Conservation (phyloP, 2,888 invertebrate species). For the Habrosyne pyritoides region DNA sequence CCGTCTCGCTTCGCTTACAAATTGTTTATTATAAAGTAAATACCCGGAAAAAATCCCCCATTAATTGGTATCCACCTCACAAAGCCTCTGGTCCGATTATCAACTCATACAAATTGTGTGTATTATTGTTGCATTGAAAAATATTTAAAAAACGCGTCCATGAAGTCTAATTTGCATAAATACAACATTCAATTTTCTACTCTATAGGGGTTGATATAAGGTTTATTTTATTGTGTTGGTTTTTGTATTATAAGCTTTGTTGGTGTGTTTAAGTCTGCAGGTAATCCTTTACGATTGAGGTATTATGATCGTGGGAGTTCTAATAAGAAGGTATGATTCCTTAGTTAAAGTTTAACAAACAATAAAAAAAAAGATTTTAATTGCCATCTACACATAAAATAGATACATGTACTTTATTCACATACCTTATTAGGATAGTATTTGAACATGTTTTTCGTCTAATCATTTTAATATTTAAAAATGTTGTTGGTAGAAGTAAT, state of each 20-base stretch:
- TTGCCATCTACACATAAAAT: too few species aligned
- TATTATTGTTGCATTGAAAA: constrained; percentile 8
- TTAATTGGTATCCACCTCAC: constrained; percentile 47
- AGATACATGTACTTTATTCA: too few species aligned
- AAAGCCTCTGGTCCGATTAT: constrained; percentile 1
- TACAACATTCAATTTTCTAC: neutral
- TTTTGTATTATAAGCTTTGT: constrained; percentile 10
- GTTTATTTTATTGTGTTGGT: neutral
- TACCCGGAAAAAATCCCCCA: constrained; percentile 46
- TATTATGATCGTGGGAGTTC: constrained; percentile 4
- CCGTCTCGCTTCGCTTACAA: constrained; percentile 20
- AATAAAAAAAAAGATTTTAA: too few species aligned
- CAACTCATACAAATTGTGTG: constrained; percentile 1
- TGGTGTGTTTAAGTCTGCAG: constrained; percentile 22
- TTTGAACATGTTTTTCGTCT: too few species aligned
- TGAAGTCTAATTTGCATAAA: neutral
- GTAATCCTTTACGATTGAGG: constrained; percentile 24
- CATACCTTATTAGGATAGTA: too few species aligned
- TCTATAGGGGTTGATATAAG: neutral
- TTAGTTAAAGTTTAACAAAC: too few species aligned
- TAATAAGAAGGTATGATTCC: neutral
- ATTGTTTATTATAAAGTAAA: constrained; percentile 32
- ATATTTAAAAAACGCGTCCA: neutral
- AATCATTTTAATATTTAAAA: neutral
- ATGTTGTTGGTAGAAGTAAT: neutral